Evolutionary conservation across 2,113 vertebrate genomes (phyloP).

Genomic region (Hippocampus zosterae): DNA sequence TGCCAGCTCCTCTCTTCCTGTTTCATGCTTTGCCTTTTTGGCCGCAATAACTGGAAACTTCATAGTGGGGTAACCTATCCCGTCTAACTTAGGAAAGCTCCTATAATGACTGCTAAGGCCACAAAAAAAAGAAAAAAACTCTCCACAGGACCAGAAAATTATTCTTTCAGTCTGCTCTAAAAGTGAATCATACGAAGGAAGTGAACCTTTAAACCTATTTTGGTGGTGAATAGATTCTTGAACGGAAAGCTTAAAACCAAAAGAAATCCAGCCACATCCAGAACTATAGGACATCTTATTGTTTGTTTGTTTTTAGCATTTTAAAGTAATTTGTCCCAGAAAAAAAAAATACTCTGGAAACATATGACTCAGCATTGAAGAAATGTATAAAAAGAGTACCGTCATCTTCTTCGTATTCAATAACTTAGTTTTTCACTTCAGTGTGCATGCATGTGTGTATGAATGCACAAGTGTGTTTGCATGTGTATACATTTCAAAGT

Average conservation of each 20-base stretch:
- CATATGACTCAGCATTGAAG: neutral
- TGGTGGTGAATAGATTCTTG: slow-evolving; percentile 14
- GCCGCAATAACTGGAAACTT: slow-evolving; percentile 47
- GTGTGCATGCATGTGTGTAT: neutral
- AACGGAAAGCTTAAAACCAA: slow-evolving; percentile 1
- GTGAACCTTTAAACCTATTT: slow-evolving; percentile 14
- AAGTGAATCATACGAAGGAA: slow-evolving; percentile 5
- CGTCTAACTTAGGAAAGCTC: slow-evolving; percentile 36
- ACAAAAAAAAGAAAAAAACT: slow-evolving; percentile 31
- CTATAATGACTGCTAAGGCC: slow-evolving; percentile 40
- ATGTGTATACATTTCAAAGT: neutral
- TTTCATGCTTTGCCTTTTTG: slow-evolving; percentile 38
- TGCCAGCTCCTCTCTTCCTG: slow-evolving; percentile 41
- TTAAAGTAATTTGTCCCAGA: too few species aligned
- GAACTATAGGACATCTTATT: neutral
- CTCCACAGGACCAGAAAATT: slow-evolving; percentile 29
- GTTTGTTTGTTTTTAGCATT: neutral
- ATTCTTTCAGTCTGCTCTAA: slow-evolving; percentile 4
- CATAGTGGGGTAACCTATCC: slow-evolving; percentile 40
- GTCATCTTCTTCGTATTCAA: neutral
- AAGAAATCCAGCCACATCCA: neutral
- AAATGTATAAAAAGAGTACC: neutral
- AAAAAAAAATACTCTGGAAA: neutral
- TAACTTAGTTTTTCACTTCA: neutral
- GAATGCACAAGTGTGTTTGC: neutral